Percentiles rank a stretch among this genome's conserved stretches.
phyloP scores from a whole-genome alignment of 2,113 vertebrate species.

The Rostratula benghalensis region DNA sequence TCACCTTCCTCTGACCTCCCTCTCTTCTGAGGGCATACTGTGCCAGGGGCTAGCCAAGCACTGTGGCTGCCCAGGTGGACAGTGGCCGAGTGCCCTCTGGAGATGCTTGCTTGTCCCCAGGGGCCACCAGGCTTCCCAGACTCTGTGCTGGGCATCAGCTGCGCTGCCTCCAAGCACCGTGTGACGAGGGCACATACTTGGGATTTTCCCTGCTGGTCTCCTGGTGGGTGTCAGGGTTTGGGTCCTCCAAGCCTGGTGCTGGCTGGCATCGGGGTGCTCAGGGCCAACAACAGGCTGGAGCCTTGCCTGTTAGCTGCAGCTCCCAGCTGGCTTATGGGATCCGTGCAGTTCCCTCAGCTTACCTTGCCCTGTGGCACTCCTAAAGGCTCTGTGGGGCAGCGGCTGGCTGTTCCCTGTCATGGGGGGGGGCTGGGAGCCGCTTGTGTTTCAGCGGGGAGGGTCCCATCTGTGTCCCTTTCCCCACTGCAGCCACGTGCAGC shows the following conservation, averaged over 20 bases:
- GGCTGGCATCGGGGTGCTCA: not conserved
- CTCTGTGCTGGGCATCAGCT: not conserved
- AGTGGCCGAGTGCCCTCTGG: not conserved
- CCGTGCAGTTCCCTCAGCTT: not conserved
- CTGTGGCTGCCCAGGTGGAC: no score
- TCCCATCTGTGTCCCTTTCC: not conserved
- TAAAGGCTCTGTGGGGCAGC: not conserved
- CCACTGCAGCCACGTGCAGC: not conserved
- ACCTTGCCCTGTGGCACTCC: not conserved
- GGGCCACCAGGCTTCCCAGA: not conserved
- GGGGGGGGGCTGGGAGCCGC: not conserved
- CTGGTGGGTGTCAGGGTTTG: rapidly evolving
- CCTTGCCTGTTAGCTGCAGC: rapidly evolving
- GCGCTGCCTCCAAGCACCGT: not conserved
- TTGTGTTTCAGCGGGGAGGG: rapidly evolving
- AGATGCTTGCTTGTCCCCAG: rapidly evolving
- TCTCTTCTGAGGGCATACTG: not conserved
- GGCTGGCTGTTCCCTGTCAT: not conserved
- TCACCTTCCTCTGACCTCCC: not conserved
- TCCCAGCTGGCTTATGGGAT: not conserved
- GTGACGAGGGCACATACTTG: not conserved
- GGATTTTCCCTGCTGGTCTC: not conserved
- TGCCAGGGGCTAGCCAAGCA: not conserved
- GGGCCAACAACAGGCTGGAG: not conserved
- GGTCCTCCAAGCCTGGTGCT: not conserved